Percentiles rank a stretch among this genome's conserved stretches.
Conservation (phyloP, 1,140 invertebrate species). For the Sinonovacula constricta region DNA sequence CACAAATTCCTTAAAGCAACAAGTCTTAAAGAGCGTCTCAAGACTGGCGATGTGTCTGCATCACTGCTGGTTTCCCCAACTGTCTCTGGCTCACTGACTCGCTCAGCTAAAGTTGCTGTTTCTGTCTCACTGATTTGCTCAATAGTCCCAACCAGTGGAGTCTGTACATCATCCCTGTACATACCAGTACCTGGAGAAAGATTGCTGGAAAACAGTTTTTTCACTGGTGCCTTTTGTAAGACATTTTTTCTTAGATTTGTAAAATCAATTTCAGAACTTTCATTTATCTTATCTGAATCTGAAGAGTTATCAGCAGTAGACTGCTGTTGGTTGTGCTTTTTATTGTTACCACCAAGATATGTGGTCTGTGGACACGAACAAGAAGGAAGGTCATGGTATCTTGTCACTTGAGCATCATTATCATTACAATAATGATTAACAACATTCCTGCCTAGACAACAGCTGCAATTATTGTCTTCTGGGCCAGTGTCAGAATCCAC, state of each 20-base stretch:
- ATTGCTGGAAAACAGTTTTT: neutral
- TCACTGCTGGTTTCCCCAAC: neutral
- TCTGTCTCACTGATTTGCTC: neutral
- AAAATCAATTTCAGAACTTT: neutral
- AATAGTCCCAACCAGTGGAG: too few relatives aligned
- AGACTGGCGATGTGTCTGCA: neutral
- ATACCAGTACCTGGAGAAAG: neutral
- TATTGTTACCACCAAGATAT: neutral
- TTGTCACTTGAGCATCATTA: neutral
- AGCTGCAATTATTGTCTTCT: slow-evolving; percentile 3
- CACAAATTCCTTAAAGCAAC: neutral
- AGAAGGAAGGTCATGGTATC: neutral
- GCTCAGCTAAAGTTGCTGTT: neutral
- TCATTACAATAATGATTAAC: neutral
- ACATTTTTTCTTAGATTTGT: neutral
- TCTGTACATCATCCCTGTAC: too few relatives aligned
- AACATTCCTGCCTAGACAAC: too few relatives aligned
- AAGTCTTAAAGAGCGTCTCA: slow-evolving; percentile 7
- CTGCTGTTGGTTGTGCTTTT: neutral
- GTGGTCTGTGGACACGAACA: too few relatives aligned
- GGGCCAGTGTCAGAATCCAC: slow-evolving; percentile 1
- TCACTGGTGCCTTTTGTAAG: neutral
- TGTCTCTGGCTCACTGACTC: neutral
- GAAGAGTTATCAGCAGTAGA: too few relatives aligned
- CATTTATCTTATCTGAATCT: neutral